phyloP scores from a whole-genome alignment of 2,888 invertebrate genomes.

The Agrochola lota region DNA sequence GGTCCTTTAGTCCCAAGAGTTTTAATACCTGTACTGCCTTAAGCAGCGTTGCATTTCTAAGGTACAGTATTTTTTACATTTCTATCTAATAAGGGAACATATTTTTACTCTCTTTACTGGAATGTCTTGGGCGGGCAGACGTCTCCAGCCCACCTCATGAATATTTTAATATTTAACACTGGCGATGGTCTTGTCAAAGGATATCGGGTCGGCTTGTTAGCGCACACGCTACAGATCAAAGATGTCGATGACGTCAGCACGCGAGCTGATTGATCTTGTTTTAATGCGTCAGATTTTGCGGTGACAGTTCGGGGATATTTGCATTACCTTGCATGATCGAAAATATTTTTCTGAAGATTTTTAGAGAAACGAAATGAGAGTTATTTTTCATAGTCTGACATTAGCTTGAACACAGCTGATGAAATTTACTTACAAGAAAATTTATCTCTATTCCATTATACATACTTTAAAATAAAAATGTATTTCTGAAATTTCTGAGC shows the following conservation, averaged over 20 bases:
- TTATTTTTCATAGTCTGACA: neutral
- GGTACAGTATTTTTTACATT: constrained; percentile 25
- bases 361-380: neutral
- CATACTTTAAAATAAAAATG: neutral
- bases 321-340: neutral
- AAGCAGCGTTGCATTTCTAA: constrained; percentile 26
- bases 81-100: constrained; percentile 52
- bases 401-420: neutral
- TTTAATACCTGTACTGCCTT: constrained; percentile 13
- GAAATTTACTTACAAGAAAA: neutral
- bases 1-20: constrained; percentile 1
- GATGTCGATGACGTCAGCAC: constrained; percentile 50
- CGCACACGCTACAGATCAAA: constrained; percentile 64
- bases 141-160: constrained; percentile 71
- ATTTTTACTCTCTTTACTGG: constrained; percentile 63
- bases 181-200: constrained; percentile 69
- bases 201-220: constrained; percentile 63
- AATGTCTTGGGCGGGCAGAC: constrained; percentile 55
- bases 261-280: constrained; percentile 40
- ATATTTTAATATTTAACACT: constrained; percentile 79
- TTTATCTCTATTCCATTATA: neutral
- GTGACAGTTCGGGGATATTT: constrained; percentile 10
- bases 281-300: constrained; percentile 7
- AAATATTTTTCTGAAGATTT: neutral
- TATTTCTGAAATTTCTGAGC: neutral